These are phyloP conservation scores for Rhombomys opimus DNA, from an alignment of 2,113 vertebrate genomes.

Conservation along the genomic window DNA sequence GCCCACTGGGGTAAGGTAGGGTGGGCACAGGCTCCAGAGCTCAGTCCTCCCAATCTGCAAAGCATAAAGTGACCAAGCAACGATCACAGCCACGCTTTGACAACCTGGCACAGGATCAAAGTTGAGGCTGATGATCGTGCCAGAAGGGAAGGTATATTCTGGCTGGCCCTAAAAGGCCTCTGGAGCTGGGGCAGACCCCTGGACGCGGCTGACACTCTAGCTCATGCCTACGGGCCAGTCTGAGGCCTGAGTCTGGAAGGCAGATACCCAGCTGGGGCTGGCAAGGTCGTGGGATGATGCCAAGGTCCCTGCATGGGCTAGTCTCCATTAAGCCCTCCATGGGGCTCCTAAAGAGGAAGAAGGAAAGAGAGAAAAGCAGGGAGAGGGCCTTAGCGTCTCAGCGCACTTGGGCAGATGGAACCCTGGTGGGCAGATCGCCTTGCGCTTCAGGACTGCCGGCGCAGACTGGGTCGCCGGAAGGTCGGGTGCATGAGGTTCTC, in stretches of 20 bases:
- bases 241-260: background rate
- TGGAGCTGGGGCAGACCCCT: background rate
- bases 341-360: background rate
- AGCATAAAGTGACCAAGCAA: constrained; percentile 56
- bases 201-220: background rate
- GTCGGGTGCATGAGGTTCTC: constrained; percentile 95
- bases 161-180: constrained; percentile 4
- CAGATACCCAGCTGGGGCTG: background rate
- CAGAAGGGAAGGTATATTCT: background rate
- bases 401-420: background rate
- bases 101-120: background rate
- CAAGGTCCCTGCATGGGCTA: background rate
- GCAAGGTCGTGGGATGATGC: background rate
- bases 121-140: background rate
- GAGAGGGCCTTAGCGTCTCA: background rate
- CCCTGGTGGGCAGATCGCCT: background rate
- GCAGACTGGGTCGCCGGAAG: constrained; percentile 69
- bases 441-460: constrained; percentile 51
- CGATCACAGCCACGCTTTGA: background rate
- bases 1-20: constrained; percentile 54
- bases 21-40: background rate
- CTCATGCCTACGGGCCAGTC: background rate
- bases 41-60: background rate
- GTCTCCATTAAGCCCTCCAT: constrained; percentile 9
- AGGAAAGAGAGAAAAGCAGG: background rate